Conservation (phyloP, 2,888 invertebrate genomes). For the Campoplex nolae region DNA sequence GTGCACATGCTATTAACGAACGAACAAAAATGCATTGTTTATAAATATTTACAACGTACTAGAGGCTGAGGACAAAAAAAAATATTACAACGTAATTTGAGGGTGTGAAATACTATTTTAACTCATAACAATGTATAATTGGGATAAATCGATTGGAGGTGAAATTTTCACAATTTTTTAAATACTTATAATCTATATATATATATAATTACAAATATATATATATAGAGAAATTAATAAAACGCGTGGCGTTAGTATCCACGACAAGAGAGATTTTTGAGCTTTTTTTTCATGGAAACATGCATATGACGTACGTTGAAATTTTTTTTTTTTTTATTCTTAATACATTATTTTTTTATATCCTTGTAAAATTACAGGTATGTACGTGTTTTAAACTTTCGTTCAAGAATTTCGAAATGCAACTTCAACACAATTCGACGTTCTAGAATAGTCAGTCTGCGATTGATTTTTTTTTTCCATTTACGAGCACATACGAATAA, state of each 20-base stretch:
- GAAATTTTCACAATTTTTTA: constrained; percentile 35
- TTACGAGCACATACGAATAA: constrained; percentile 60
- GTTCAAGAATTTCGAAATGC: constrained; percentile 48
- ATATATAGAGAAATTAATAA: constrained; percentile 40
- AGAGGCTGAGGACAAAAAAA: constrained; percentile 28
- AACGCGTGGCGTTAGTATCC: constrained; percentile 40
- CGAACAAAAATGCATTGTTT: constrained; percentile 39
- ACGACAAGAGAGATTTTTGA: constrained; percentile 34
- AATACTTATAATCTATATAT: too few relatives aligned
- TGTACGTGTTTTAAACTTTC: constrained; percentile 55
- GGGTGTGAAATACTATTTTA: constrained; percentile 51
- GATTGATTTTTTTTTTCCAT: constrained; percentile 45
- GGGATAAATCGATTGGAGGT: constrained; percentile 34
- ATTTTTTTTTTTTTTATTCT: constrained; percentile 19
- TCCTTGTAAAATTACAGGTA: constrained; percentile 57
- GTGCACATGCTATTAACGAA: constrained; percentile 33
- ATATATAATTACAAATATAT: constrained; percentile 32
- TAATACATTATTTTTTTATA: constrained; percentile 32
- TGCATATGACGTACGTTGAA: constrained; percentile 28
- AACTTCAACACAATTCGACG: constrained; percentile 47
- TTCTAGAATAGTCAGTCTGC: constrained; percentile 65
- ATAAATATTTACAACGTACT: constrained; percentile 53
- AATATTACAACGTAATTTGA: constrained; percentile 17
- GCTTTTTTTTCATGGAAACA: constrained; percentile 36
- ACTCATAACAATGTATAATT: constrained; percentile 30